Evolutionary conservation across 2,797 vertebrate genomes (phyloP).

Genomic region (Pygocentrus nattereri): DNA sequence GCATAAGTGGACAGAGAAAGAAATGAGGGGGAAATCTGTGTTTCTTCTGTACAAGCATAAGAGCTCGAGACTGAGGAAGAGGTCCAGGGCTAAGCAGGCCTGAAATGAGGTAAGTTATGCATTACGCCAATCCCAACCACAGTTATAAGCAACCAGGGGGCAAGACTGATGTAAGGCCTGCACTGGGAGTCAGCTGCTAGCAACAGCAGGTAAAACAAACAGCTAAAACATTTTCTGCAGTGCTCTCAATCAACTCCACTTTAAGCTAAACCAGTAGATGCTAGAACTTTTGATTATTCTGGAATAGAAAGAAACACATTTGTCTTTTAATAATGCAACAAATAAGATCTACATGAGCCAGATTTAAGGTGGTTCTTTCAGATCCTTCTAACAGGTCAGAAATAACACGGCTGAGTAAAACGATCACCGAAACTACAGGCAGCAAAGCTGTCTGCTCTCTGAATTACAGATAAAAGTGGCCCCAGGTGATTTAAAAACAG

Average conservation of each 20-base stretch:
- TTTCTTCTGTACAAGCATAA: constrained; percentile 7
- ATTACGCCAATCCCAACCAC: constrained; percentile 23
- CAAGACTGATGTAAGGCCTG: not conserved
- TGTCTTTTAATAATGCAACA: not conserved
- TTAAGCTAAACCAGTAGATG: not conserved
- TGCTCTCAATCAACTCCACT: not conserved
- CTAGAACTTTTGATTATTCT: not conserved
- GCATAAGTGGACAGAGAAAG: constrained; percentile 47
- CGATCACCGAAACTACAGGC: not conserved
- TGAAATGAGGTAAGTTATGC: constrained; percentile 15
- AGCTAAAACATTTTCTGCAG: not conserved
- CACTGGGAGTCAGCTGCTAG: not conserved
- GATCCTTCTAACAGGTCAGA: not conserved
- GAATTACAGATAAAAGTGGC: not conserved
- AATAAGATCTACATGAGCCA: not conserved
- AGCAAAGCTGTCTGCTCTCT: not conserved
- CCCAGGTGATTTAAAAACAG: not conserved
- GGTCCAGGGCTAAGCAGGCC: not conserved
- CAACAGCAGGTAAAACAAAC: not conserved
- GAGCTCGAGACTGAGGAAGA: constrained; percentile 23
- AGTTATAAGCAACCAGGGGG: not conserved
- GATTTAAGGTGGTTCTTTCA: not conserved
- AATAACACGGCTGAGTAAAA: not conserved
- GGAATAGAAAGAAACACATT: not conserved
- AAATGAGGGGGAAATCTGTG: constrained; percentile 1